These are phyloP conservation scores for Dolichotis patagonum DNA, from an alignment of 2,113 vertebrate genomes.

Conservation along the genomic window DNA sequence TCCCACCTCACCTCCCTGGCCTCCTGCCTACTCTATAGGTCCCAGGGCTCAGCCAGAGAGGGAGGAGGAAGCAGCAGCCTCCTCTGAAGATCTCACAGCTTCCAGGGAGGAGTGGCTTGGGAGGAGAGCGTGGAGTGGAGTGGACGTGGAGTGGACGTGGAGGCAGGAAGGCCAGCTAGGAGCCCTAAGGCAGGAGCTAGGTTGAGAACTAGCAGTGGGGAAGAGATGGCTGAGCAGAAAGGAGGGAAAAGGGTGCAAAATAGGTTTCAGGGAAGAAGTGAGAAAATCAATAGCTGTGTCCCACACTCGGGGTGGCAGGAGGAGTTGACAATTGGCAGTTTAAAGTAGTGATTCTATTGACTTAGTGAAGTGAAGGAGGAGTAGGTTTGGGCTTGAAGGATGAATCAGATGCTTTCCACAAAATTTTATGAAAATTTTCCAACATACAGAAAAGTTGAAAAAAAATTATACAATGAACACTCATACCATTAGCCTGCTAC, in stretches of 20 bases:
- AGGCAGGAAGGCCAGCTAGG: neutral
- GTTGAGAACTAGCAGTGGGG: neutral
- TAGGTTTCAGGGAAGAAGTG: neutral
- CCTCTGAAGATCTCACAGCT: neutral
- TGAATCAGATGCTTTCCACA: neutral
- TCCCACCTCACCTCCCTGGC: neutral
- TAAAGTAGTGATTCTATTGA: neutral
- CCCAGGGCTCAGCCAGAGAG: neutral
- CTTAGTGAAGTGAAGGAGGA: neutral
- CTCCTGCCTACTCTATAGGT: neutral
- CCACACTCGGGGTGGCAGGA: neutral
- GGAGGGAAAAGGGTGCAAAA: neutral
- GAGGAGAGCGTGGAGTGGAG: neutral
- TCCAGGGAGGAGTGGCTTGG: neutral
- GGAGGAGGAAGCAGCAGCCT: neutral
- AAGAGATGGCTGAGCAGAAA: neutral
- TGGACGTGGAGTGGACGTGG: no score
- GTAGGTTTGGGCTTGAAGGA: neutral
- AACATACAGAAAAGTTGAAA: neutral
- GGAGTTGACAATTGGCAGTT: neutral
- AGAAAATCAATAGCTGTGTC: neutral
- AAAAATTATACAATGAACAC: neutral
- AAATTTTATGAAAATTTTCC: neutral
- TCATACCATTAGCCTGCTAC: neutral
- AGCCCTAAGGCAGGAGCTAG: neutral